Evolutionary conservation across 2,888 invertebrate genomes (phyloP).

Genomic region (Spilarctia lutea): DNA sequence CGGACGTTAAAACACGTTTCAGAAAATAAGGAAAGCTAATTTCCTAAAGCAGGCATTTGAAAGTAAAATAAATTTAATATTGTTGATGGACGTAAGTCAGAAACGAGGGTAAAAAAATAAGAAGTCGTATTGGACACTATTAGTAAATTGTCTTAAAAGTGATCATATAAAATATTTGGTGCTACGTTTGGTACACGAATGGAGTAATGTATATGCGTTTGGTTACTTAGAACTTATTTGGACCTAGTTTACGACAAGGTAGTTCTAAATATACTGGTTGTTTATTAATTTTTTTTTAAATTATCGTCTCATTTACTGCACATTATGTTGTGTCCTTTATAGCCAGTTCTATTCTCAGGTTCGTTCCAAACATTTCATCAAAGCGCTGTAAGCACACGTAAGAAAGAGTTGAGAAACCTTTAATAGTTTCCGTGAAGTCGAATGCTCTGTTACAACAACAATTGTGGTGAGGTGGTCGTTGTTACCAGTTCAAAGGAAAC

Average conservation of each 20-base stretch:
- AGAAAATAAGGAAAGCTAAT: conserved; percentile 27
- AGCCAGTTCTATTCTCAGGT: not conserved
- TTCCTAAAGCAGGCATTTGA: conserved; percentile 23
- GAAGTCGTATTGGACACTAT: not conserved
- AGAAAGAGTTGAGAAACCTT: conserved; percentile 49
- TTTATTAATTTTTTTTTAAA: too few species aligned
- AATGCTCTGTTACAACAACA: conserved; percentile 64
- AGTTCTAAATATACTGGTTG: too few species aligned
- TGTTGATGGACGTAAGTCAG: not conserved
- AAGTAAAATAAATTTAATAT: conserved; percentile 7
- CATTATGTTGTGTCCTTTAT: not conserved
- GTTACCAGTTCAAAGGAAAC: conserved; percentile 80
- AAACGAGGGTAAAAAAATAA: not conserved
- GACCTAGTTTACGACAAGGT: too few species aligned
- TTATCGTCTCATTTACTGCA: too few species aligned
- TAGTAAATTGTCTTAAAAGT: not conserved
- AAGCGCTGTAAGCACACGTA: conserved; percentile 36
- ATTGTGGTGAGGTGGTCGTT: conserved; percentile 55
- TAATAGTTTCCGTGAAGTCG: conserved; percentile 63
- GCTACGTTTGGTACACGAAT: not conserved
- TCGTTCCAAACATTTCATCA: conserved; percentile 38
- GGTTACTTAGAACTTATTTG: conserved; percentile 1
- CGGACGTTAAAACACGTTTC: conserved; percentile 38
- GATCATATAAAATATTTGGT: not conserved
- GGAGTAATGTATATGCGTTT: not conserved